phyloP scores from a whole-genome alignment of 2,797 vertebrate species.

The Alca torda region DNA sequence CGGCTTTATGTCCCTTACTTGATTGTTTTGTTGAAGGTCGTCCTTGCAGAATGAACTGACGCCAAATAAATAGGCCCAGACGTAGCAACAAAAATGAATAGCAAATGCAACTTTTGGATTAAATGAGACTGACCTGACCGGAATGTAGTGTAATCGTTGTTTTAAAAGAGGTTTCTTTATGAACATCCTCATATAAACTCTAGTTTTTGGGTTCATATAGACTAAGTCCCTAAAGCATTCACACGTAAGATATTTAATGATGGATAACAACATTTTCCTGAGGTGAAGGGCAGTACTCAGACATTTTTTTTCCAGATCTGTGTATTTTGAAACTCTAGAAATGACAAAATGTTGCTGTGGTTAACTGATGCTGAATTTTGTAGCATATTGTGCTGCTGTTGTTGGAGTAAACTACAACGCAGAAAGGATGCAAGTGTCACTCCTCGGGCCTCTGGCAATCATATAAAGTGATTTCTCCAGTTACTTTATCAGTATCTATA shows the following conservation, averaged over 20 bases:
- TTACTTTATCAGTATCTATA: not conserved
- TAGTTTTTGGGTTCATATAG: not conserved
- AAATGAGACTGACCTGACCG: not conserved
- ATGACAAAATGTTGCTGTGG: not conserved
- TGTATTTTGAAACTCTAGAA: not conserved
- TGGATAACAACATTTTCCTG: not conserved
- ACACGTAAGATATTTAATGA: not conserved
- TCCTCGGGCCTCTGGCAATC: not conserved
- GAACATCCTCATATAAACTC: not conserved
- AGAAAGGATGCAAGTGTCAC: not conserved
- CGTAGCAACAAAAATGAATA: not conserved
- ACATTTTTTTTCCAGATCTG: not conserved
- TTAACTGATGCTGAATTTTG: not conserved
- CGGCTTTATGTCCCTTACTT: not conserved
- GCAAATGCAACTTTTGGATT: not conserved
- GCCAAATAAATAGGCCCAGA: not conserved
- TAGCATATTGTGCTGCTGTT: not conserved
- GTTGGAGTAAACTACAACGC: not conserved
- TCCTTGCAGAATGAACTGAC: constrained; percentile 20
- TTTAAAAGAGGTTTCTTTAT: not conserved
- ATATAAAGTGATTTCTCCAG: not conserved
- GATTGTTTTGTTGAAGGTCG: not conserved
- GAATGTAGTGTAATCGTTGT: not conserved
- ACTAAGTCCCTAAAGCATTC: not conserved
- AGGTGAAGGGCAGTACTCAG: not conserved